Conservation (phyloP, 2,888 invertebrate species). For the Caenorhabditis afra region DNA sequence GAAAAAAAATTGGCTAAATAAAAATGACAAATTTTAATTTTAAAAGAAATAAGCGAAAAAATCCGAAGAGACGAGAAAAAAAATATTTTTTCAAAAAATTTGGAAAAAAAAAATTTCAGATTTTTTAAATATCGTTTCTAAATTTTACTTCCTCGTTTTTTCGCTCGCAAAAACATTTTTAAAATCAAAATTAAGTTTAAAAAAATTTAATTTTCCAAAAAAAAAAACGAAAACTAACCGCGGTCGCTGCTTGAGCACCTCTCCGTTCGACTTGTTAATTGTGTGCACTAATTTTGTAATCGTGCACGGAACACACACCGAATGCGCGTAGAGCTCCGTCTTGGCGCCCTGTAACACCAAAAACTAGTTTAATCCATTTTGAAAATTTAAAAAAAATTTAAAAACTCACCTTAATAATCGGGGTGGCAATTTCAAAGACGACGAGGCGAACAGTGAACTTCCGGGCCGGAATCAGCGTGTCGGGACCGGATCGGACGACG, state of each 20-base stretch:
- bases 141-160: too few relatives aligned
- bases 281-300: conserved; percentile 90
- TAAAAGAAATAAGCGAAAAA: too few relatives aligned
- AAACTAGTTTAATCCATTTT: conserved; percentile 1
- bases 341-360: conserved; percentile 71
- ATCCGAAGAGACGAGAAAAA: too few relatives aligned
- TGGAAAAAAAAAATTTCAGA: too few relatives aligned
- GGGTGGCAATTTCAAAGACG: conserved; percentile 90
- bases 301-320: conserved; percentile 91
- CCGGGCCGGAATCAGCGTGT: conserved; percentile 73
- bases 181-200: not conserved
- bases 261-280: conserved; percentile 93
- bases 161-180: too few relatives aligned
- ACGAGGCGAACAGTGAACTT: conserved; percentile 92
- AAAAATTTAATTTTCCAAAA: too few relatives aligned
- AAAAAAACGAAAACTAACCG: conserved; percentile 82
- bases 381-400: conserved; percentile 7
- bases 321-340: conserved; percentile 92
- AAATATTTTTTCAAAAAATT: too few relatives aligned
- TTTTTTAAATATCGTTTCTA: too few relatives aligned
- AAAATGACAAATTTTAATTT: too few relatives aligned
- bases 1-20: too few relatives aligned
- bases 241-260: conserved; percentile 91
- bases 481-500: conserved; percentile 85
- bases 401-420: conserved; percentile 81